Conservation (phyloP, 2,113 vertebrate genomes). For the Otus sunia region DNA sequence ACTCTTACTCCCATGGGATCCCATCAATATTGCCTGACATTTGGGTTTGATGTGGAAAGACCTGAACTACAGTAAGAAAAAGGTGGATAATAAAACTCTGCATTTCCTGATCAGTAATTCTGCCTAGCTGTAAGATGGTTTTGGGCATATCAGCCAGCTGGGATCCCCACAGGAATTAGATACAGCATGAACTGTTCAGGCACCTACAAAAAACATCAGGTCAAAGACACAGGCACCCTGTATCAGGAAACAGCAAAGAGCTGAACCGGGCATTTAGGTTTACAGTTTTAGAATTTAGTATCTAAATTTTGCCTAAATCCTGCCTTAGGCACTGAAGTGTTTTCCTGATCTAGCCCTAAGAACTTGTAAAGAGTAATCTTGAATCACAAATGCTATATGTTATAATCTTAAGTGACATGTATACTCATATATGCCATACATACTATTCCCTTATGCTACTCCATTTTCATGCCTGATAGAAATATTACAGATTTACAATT, state of each 20-base stretch:
- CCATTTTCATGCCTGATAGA: not conserved
- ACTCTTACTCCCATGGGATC: not conserved
- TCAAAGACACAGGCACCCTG: not conserved
- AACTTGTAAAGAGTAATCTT: not conserved
- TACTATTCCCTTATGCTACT: not conserved
- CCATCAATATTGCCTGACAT: not conserved
- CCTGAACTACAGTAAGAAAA: not conserved
- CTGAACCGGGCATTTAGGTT: not conserved
- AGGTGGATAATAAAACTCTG: not conserved
- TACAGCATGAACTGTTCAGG: not conserved
- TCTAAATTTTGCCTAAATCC: not conserved
- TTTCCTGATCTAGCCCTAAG: not conserved
- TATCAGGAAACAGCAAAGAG: not conserved
- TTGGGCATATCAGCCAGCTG: not conserved
- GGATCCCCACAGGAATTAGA: not conserved
- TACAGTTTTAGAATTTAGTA: not conserved
- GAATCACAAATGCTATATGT: not conserved
- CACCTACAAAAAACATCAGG: not conserved
- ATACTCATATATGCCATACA: not conserved
- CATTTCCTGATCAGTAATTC: not conserved
- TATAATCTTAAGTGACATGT: not conserved
- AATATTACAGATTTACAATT: not conserved
- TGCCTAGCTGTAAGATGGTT: not conserved
- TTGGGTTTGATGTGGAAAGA: not conserved
- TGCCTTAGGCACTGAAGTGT: not conserved